These are phyloP conservation scores for Mobula birostris DNA, from an alignment of 2,113 vertebrate species.

Conservation along the genomic window DNA sequence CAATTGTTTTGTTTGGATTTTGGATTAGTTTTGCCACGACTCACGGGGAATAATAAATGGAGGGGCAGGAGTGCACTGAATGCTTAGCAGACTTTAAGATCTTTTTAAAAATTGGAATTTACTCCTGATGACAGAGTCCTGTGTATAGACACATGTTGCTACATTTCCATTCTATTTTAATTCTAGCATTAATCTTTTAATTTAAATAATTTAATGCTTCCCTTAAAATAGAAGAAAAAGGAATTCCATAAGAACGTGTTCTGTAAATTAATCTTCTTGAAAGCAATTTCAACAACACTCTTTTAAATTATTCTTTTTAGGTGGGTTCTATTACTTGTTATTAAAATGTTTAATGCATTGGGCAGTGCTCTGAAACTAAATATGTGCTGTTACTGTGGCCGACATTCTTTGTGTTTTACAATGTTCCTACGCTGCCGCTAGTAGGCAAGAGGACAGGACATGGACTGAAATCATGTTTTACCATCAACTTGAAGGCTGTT, in stretches of 20 bases:
- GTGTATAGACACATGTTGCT: not conserved
- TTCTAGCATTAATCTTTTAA: not conserved
- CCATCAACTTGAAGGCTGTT: not conserved
- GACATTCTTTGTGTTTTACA: not conserved
- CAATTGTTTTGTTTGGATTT: too few relatives aligned
- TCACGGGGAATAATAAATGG: not conserved
- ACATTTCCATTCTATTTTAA: not conserved
- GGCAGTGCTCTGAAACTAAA: not conserved
- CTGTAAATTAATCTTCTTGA: not conserved
- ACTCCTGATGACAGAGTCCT: not conserved
- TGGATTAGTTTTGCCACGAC: not conserved
- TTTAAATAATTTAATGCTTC: constrained; percentile 27
- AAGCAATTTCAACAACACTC: not conserved
- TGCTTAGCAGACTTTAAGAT: not conserved
- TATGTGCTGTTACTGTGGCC: not conserved
- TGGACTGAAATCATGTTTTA: not conserved
- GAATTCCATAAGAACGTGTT: not conserved
- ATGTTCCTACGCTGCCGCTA: not conserved
- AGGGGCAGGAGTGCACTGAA: not conserved
- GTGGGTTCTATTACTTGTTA: not conserved
- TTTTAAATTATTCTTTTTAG: not conserved
- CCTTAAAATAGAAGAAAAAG: constrained; percentile 5
- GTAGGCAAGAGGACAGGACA: not conserved
- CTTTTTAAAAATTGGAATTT: not conserved
- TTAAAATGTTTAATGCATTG: not conserved